Evolutionary conservation across 2,888 invertebrate species (phyloP), one percentile per base, ranked within the genome.

Genomic region (Papilio protenor): DNA sequence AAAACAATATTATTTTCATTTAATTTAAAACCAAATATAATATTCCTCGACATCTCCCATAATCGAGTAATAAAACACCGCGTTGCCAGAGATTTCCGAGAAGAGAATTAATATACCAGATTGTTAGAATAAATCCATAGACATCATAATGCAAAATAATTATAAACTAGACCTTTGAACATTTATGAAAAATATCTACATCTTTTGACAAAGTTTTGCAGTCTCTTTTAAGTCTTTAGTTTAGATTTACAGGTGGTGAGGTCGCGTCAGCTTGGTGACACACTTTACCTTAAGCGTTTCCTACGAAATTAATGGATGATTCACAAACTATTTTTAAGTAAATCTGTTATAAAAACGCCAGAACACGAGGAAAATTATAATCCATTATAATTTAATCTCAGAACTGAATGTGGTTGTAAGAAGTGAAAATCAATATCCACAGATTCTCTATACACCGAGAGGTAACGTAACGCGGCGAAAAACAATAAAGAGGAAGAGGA

Each of bases 401-500:
- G 21, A 59, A 23, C 12, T 64, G 40, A 14, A 45, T 33, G 27
- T 61, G 33, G 18, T 45, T 45, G 40, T 40, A 69, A 45, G 21
- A 69, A 40, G 40, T n/a, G 11, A n/a, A 40, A 45, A 66, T n/a
- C 40, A n/a, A 66, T 66, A n/a, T 40, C n/a, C 40, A 27, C 5
- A 61, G 59, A 59, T 14, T 61, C 16, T 40, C 8, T 12, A n/a
- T n/a, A 33, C 23, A 27, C 40, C 40, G 27, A 16, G 23, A 23
- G 27, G 47, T 27, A 52, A 83, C 81, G 85, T 83, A 85, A 83
- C 82, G 85, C 81, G 80, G 80, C 82, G 86, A 91, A 91, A 91
- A 91, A 91, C 85, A 81, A 82, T 82, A 77, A 82, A 87, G 83
- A 91, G 90, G 90, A 91, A 90, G 88, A 86, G 87, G 85, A 86